Evolutionary conservation across 2,888 invertebrate species (phyloP), one percentile per base, ranked within the genome.

Genomic region (Lasius fuliginosus): DNA sequence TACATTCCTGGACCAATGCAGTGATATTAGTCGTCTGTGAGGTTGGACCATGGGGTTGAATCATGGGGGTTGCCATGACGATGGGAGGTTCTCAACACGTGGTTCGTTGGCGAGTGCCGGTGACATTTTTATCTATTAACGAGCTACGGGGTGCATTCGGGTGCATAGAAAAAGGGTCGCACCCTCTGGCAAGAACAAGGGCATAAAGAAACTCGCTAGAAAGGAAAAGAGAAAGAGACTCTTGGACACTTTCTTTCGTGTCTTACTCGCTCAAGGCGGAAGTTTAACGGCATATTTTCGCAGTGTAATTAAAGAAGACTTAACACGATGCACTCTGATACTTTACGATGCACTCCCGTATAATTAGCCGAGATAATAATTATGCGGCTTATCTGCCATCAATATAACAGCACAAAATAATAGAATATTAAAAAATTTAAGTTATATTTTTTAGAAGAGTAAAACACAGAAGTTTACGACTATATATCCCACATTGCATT

Each of bases 31-130:
- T 88, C 91, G 92, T 91, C 92, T 90, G 92, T 89, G 91, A 88
- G 90, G 86, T 88, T 89, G 83, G 91, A 74, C 62, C 62, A 91
- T 87, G 93, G 94, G 94, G 92, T 23, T 23, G 94, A 90, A 75
- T 62, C 62, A 91, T 87, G 93, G 94, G 94, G 92, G 94, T 94
- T 94, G 91, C 94, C 90, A 94, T 94, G 94, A 90, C 88, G 89
- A 94, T 92, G 88, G 92, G 86, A 91, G 94, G 94, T 94, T 94
- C 94, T 94, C 94, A 93, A 94, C 94, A 94, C 94, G 94, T 94
- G 94, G 94, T 93, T 91, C 92, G 83, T 73, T 86, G 69, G 89
- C 62, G 81, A 83, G 86, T 89, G 85, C 73, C 82, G 85, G 67
- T 76, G 91, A 86, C 88, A 89, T 92, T 93, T 94, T 94, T 94